Percentiles rank a stretch among this genome's conserved stretches.
Evolutionary conservation across 2,888 invertebrate species (phyloP).

Genomic region (Meiosimyza decipiens): DNA sequence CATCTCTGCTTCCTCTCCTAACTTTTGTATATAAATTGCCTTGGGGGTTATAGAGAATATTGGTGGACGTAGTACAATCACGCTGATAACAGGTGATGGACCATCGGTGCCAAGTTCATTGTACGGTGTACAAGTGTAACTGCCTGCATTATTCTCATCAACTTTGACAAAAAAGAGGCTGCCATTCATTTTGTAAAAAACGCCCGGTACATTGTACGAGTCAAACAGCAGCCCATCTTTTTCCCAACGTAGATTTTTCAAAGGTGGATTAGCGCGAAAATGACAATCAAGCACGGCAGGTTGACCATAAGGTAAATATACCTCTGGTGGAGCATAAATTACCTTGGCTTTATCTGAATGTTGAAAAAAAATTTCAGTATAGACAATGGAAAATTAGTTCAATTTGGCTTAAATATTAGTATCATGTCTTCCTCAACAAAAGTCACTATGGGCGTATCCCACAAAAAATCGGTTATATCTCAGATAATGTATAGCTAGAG

Average conservation of each 20-base stretch:
- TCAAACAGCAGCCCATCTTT: constrained; percentile 92
- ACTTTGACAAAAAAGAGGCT: constrained; percentile 86
- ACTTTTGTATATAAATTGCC: constrained; percentile 84
- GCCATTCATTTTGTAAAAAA: constrained; percentile 86
- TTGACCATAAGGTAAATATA: constrained; percentile 85
- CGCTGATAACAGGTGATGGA: constrained; percentile 84
- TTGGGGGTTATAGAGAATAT: constrained; percentile 83
- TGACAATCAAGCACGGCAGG: constrained; percentile 89
- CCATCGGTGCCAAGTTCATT: constrained; percentile 89
- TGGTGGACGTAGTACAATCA: constrained; percentile 87
- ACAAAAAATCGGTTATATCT: too few species aligned
- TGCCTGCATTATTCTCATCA: constrained; percentile 85
- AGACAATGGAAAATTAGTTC: too few species aligned
- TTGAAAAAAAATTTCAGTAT: neutral
- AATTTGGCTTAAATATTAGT: too few species aligned
- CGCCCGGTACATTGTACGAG: constrained; percentile 88
- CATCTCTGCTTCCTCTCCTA: constrained; percentile 83
- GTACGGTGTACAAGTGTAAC: constrained; percentile 92
- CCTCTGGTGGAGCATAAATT: constrained; percentile 85
- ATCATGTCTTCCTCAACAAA: too few species aligned
- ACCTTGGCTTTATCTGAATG: constrained; percentile 90
- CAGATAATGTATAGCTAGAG: neutral
- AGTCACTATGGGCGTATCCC: too few species aligned
- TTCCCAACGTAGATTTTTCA: constrained; percentile 91
- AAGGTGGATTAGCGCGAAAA: constrained; percentile 90